phyloP scores from a whole-genome alignment of 2,888 invertebrate genomes.

The Exephanes ischioxanthus region DNA sequence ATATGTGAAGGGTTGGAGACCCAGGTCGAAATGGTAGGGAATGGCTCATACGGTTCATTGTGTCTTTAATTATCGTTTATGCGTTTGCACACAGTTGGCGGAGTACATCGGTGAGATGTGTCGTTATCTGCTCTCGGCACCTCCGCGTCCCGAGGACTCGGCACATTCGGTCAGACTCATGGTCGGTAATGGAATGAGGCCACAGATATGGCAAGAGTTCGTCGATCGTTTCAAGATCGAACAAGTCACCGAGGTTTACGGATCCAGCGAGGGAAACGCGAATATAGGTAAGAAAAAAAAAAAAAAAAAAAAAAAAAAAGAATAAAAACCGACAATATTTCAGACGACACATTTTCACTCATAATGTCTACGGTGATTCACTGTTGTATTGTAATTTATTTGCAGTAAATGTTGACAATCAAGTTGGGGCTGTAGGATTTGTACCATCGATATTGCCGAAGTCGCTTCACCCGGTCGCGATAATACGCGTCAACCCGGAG shows the following conservation, averaged over 20 bases:
- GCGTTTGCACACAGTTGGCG: constrained; percentile 83
- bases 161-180: constrained; percentile 87
- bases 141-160: constrained; percentile 85
- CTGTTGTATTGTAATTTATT: constrained; percentile 14
- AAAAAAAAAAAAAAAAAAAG: constrained; percentile 54
- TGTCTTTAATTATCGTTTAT: constrained; percentile 38
- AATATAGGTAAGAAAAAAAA: constrained; percentile 85
- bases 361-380: not conserved
- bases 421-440: constrained; percentile 89
- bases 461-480: constrained; percentile 94
- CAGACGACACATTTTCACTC: not conserved
- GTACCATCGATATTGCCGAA: constrained; percentile 86
- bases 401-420: constrained; percentile 89
- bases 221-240: constrained; percentile 87
- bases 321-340: not conserved
- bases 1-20: too few relatives aligned
- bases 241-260: constrained; percentile 89
- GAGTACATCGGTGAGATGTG: constrained; percentile 88
- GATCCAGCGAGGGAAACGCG: constrained; percentile 90
- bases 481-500: constrained; percentile 94
- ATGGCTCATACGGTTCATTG: too few relatives aligned
- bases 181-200: constrained; percentile 90
- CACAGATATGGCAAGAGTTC: constrained; percentile 89
- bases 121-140: constrained; percentile 86
- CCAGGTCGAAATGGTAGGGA: too few relatives aligned